These are phyloP conservation scores for Agrochola lota DNA, from an alignment of 2,888 invertebrate species.

Conservation along the genomic window DNA sequence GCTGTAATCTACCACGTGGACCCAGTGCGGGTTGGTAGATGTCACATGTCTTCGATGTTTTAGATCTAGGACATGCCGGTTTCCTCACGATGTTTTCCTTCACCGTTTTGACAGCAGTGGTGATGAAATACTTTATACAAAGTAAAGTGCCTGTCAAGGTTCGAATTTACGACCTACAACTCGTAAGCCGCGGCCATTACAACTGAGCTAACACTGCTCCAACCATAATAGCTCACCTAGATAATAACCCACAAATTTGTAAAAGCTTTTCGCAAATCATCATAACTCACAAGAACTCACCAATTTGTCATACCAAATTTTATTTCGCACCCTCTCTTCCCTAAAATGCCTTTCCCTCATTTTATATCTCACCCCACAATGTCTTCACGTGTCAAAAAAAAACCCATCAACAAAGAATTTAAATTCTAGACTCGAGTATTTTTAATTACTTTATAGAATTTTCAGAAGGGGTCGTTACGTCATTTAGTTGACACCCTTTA, in stretches of 20 bases:
- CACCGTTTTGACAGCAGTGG: too few species aligned
- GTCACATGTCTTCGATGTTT: too few species aligned
- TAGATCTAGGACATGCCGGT: too few species aligned
- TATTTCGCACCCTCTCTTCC: slow-evolving; percentile 7
- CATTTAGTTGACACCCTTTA: slow-evolving; percentile 52
- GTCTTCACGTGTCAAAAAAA: slow-evolving; percentile 53
- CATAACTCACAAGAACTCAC: slow-evolving; percentile 21
- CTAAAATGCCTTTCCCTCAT: slow-evolving; percentile 9
- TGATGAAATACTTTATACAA: too few species aligned
- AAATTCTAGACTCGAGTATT: slow-evolving; percentile 62
- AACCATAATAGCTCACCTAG: not conserved
- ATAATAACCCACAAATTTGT: not conserved
- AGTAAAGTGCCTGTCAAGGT: too few species aligned
- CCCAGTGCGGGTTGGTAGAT: too few species aligned
- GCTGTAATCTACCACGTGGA: too few species aligned
- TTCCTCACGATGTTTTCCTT: too few species aligned
- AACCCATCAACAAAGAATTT: slow-evolving; percentile 50
- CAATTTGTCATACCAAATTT: slow-evolving; percentile 33
- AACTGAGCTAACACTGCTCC: too few species aligned
- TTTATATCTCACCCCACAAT: slow-evolving; percentile 39
- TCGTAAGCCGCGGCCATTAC: too few species aligned
- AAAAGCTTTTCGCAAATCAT: slow-evolving; percentile 14
- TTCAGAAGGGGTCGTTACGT: slow-evolving; percentile 60
- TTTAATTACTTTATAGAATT: slow-evolving; percentile 77
- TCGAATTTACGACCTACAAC: too few species aligned